Base-by-base conservation (phyloP, 2,797 vertebrate genomes). In the Etheostoma perlongum region DNA sequence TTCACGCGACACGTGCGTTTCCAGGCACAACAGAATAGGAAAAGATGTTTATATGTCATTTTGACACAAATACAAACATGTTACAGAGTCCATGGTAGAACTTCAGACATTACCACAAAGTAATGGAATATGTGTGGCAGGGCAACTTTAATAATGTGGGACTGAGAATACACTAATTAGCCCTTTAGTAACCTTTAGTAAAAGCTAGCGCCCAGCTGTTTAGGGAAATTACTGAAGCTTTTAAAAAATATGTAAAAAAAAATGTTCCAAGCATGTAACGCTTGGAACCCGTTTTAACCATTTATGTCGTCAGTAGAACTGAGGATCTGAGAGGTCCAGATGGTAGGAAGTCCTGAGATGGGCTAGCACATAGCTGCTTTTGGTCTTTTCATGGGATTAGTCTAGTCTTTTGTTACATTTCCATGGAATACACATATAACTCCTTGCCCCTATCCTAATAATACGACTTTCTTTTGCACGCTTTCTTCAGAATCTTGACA, bases 391-490 rank as follows among this genome's bases (percentile, higher is more conserved):
- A 47, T 54, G 5, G 11, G 4, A 58, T 44, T 63, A 52, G 53
- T 13, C 5, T 53, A 14, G 5, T 46, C 5, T 52, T 53, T 49
- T 3, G 1, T 25, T 21, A 21, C 16, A 42, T 65, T 36, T 42
- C 2, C 0, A 2, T 2, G 2, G 8, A 48, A 55, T 15, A 68
- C 8, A 49, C 6, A 1, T 5, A 49, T 0, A 19, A 25, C 15
- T 33, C 8, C 1, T 13, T 18, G 1, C 2, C 0, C 21, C 15
- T 4, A 6, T 18, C 3, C 5, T 0, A 0, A 4, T 4, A 36
- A n/a, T 16, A 4, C 0, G 3, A 75, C 42, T 74, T 40, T 11
- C 36, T 40, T 40, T 40, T 40, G 36, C 2, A 2, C 3, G 0
- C 19, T 65, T 5, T 1, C 14, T 27, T 68, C 9, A 10, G 11